Conservation (phyloP, 2,113 vertebrate species). For the Clupea harengus region DNA sequence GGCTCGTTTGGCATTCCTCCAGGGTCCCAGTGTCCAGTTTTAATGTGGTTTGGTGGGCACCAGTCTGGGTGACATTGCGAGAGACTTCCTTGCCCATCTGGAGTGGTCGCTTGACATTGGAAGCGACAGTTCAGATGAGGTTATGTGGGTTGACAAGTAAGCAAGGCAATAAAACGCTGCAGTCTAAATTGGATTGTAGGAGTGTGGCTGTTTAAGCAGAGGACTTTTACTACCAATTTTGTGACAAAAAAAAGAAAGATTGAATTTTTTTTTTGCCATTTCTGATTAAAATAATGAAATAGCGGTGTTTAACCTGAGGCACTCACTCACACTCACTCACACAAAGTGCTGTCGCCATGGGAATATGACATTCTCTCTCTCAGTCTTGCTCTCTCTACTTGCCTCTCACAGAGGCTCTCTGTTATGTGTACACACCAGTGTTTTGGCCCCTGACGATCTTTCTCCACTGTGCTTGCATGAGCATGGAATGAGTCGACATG, state of each 20-base stretch:
- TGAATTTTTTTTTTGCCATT: neutral
- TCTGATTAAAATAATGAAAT: neutral
- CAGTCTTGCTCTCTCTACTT: neutral
- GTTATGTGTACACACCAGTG: neutral
- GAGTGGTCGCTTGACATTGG: neutral
- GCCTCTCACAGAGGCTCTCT: neutral
- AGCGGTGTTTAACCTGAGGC: neutral
- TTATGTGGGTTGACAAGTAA: too few species aligned
- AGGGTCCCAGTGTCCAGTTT: neutral
- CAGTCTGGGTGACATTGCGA: neutral
- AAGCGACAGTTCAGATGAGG: neutral
- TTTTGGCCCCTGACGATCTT: constrained; percentile 17
- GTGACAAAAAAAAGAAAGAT: neutral
- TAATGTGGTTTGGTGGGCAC: neutral
- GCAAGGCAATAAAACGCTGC: neutral
- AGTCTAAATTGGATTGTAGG: neutral
- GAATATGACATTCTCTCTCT: neutral
- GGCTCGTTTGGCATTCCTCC: constrained; percentile 1
- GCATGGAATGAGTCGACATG: constrained; percentile 29
- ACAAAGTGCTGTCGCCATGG: neutral
- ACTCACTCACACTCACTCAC: neutral
- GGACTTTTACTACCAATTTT: neutral
- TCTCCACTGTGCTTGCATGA: constrained; percentile 28
- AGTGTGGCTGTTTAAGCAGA: neutral
- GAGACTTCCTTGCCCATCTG: neutral